These are phyloP conservation scores for Phaethornis superciliosus DNA, from an alignment of 2,113 vertebrate species.

Conservation along the genomic window DNA sequence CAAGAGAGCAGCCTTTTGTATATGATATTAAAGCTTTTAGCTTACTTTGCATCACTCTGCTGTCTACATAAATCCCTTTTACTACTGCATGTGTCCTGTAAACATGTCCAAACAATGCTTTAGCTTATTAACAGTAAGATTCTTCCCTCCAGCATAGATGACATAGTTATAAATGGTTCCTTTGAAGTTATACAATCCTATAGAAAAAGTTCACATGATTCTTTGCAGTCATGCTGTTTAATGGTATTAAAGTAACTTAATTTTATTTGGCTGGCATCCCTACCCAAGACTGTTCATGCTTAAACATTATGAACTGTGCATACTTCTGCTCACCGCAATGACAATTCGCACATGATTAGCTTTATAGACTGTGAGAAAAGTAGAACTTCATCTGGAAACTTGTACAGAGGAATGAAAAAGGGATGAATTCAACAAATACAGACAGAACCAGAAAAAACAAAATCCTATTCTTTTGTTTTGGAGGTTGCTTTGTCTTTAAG, in stretches of 20 bases:
- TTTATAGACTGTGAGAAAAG: slow-evolving; percentile 42
- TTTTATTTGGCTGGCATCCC: slow-evolving; percentile 40
- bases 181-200: slow-evolving; percentile 60
- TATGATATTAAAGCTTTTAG: slow-evolving; percentile 30
- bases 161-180: slow-evolving; percentile 35
- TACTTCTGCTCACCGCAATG: slow-evolving; percentile 43
- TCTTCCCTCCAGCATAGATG: slow-evolving; percentile 52
- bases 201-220: slow-evolving; percentile 42
- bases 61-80: slow-evolving; percentile 30
- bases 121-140: slow-evolving; percentile 29
- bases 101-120: slow-evolving; percentile 46
- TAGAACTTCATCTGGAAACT: background rate
- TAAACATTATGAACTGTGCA: background rate
- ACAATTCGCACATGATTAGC: background rate
- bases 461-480: too few relatives aligned
- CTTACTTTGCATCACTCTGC: slow-evolving; percentile 46
- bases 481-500: too few relatives aligned
- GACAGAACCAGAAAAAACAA: background rate
- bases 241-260: slow-evolving; percentile 54
- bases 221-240: slow-evolving; percentile 41
- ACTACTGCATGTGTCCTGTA: background rate
- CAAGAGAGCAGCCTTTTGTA: slow-evolving; percentile 15
- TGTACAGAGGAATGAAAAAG: background rate
- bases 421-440: background rate
- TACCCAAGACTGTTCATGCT: slow-evolving; percentile 7